Evolutionary conservation across 1,140 invertebrate genomes (phyloP).

Genomic region (Mesaphorura yosii): DNA sequence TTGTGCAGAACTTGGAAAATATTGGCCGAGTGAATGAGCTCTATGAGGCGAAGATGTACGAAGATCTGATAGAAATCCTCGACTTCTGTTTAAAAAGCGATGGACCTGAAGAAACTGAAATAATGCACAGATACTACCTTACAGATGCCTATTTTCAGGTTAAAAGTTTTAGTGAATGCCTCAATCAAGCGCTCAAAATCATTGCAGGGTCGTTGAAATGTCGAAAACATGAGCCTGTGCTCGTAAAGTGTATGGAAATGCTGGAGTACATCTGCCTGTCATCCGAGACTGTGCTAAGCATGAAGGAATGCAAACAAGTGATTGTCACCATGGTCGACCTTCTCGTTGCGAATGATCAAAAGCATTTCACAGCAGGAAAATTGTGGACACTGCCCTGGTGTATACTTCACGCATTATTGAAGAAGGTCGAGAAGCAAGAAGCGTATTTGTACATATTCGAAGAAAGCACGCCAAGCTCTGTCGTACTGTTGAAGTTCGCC

Average conservation of each 20-base stretch:
- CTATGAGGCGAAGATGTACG: slow-evolving; percentile 13
- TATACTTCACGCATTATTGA: slow-evolving; percentile 24
- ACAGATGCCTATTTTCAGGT: slow-evolving; percentile 18
- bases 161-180: slow-evolving; percentile 7
- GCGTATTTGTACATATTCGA: slow-evolving; percentile 34
- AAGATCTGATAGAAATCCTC: slow-evolving; percentile 21
- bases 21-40: slow-evolving; percentile 16
- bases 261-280: slow-evolving; percentile 15
- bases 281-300: background rate
- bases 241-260: slow-evolving; percentile 6
- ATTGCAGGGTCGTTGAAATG: slow-evolving; percentile 6
- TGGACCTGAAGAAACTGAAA: slow-evolving; percentile 9
- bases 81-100: slow-evolving; percentile 15
- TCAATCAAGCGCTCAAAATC: slow-evolving; percentile 16
- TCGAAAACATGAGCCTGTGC: background rate
- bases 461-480: slow-evolving; percentile 56
- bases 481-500: slow-evolving; percentile 64
- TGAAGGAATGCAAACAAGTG: slow-evolving; percentile 5
- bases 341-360: slow-evolving; percentile 16
- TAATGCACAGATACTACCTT: slow-evolving; percentile 12
- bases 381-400: slow-evolving; percentile 21
- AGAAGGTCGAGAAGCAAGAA: slow-evolving; percentile 18
- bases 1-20: slow-evolving; percentile 18
- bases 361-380: background rate
- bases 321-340: slow-evolving; percentile 12